phyloP scores from a whole-genome alignment of 2,888 invertebrate species.

The Stegophylla sp. region DNA sequence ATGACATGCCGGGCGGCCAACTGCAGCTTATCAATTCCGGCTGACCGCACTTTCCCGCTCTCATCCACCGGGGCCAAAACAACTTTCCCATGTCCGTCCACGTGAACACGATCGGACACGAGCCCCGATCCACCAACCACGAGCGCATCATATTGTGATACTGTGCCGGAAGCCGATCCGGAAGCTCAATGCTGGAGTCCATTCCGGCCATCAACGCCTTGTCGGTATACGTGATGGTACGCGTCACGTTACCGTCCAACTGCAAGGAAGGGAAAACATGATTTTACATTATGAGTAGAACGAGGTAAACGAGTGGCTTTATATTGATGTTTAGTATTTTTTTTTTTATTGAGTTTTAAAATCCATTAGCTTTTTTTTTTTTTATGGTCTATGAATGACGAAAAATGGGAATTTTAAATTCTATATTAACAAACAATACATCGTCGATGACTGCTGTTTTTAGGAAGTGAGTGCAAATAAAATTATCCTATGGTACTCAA shows the following conservation, averaged over 20 bases:
- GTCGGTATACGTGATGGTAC: neutral
- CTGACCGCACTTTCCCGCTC: conserved; percentile 60
- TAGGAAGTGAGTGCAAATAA: too few species aligned
- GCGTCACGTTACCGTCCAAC: neutral
- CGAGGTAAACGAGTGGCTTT: too few species aligned
- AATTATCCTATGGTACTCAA: too few species aligned
- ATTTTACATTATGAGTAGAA: too few species aligned
- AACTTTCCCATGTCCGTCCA: conserved; percentile 68
- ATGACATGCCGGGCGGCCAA: conserved; percentile 68
- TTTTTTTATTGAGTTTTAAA: too few species aligned
- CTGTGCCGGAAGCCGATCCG: conserved; percentile 61
- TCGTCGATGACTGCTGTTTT: too few species aligned
- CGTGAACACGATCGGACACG: conserved; percentile 66
- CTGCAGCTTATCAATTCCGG: conserved; percentile 65
- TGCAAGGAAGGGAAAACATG: too few species aligned
- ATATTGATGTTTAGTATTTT: too few species aligned
- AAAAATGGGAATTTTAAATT: too few species aligned
- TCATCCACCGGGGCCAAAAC: conserved; percentile 67
- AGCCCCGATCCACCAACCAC: conserved; percentile 63
- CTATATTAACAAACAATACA: too few species aligned
- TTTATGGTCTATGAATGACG: too few species aligned
- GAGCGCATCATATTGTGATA: conserved; percentile 62
- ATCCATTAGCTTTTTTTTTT: too few species aligned
- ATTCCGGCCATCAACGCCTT: neutral
- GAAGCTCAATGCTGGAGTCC: conserved; percentile 61